Base-by-base conservation (phyloP, 2,888 invertebrate genomes). In the Notocelia uddmanniana region DNA sequence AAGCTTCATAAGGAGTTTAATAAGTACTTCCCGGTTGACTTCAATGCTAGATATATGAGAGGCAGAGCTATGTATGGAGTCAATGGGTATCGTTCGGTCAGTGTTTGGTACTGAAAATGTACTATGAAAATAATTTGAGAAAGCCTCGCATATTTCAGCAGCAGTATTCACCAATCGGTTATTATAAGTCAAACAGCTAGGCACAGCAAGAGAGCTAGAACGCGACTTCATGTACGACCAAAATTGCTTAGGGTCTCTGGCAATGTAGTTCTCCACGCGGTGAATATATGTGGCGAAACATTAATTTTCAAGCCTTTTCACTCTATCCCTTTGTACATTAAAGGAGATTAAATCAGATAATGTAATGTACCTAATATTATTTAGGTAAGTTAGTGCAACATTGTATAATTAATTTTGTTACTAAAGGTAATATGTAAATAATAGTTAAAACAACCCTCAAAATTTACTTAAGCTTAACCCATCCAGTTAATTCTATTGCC, bases 401-500 rank as follows among this genome's bases (percentile, higher is more conserved):
- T n/a, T n/a, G n/a, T n/a, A n/a, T n/a, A n/a, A n/a, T n/a, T n/a
- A n/a, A n/a, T n/a, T n/a, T n/a, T n/a, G n/a, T n/a, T n/a, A n/a
- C n/a, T n/a, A n/a, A n/a, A n/a, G n/a, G n/a, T n/a, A n/a, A n/a
- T n/a, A n/a, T n/a, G n/a, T n/a, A n/a, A n/a, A n/a, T n/a, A n/a
- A n/a, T n/a, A n/a, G 2, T 3, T 26, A 5, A 26, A 2, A 2
- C 26, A 26, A 26, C 18, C 18, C 18, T 9, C 48, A 19, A 2
- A 18, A 31, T 31, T 31, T 31, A n/a, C n/a, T 9, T 5, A 48
- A 9, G 10, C 23, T 0, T 31, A 34, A 13, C 63, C 19, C 58
- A 59, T 71, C 70, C 45, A 66, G 66, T n/a, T 9, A 45, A 6
- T 31, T 19, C 41, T 19, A 10, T 13, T 41, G 15, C 13, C 34